These are phyloP conservation scores for Schizopygopsis pylzovi DNA, from an alignment of 2,797 vertebrate genomes.

Conservation along the genomic window DNA sequence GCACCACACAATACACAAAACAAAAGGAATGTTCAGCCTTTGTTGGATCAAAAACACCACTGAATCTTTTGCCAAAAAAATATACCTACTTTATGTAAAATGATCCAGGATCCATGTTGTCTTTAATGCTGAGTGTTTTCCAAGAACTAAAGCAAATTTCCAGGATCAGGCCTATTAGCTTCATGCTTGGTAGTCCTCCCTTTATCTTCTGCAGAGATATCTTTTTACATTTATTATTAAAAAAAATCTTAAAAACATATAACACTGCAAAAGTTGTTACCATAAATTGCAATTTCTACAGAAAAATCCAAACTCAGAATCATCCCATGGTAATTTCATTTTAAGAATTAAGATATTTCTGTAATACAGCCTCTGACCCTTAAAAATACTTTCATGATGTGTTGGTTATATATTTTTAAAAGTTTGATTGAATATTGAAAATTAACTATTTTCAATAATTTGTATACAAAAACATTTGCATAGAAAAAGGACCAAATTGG, in stretches of 20 bases:
- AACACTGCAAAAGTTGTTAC: not conserved
- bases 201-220: not conserved
- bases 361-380: not conserved
- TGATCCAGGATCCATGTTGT: not conserved
- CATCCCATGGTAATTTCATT: not conserved
- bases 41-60: slow-evolving; percentile 37
- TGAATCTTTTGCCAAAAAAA: slow-evolving; percentile 36
- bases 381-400: not conserved
- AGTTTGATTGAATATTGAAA: not conserved
- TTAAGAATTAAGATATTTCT: too few species aligned
- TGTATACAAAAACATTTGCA: not conserved
- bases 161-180: slow-evolving; percentile 3
- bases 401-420: not conserved
- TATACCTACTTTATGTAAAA: slow-evolving; percentile 34
- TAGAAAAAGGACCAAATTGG: not conserved
- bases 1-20: slow-evolving; percentile 29
- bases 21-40: slow-evolving; percentile 34
- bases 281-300: not conserved
- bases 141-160: slow-evolving; percentile 38
- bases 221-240: not conserved
- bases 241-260: not conserved
- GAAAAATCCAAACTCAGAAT: not conserved
- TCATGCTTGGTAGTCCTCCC: slow-evolving; percentile 14
- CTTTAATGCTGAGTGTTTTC: slow-evolving; percentile 5
- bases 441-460: not conserved